Conservation (phyloP, 2,113 vertebrate species). For the Brachypodius melanocephalos region DNA sequence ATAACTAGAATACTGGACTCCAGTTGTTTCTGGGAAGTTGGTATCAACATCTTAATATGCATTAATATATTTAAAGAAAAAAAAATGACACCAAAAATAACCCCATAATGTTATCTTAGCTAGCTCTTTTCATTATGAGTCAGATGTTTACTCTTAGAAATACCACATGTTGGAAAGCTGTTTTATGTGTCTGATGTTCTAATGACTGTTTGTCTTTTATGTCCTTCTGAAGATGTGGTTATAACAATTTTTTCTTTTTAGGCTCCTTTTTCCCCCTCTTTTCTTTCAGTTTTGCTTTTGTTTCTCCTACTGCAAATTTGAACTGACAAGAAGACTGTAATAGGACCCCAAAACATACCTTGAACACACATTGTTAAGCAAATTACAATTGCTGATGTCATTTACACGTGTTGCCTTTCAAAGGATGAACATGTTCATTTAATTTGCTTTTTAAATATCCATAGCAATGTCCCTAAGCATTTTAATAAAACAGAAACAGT, state of each 20-base stretch:
- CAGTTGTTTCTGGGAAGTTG: neutral
- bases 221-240: neutral
- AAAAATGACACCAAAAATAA: neutral
- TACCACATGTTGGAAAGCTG: neutral
- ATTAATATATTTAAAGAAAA: neutral
- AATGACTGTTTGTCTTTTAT: neutral
- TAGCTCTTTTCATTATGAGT: neutral
- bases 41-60: neutral
- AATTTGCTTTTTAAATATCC: conserved; percentile 68
- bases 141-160: neutral
- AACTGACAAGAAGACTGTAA: conserved; percentile 62
- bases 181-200: neutral
- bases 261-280: neutral
- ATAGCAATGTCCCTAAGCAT: conserved; percentile 54
- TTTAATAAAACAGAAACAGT: conserved; percentile 71
- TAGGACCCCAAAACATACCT: conserved; percentile 49
- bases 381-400: conserved; percentile 61
- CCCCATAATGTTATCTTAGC: neutral
- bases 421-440: conserved; percentile 65
- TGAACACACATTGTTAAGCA: conserved; percentile 59
- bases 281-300: conserved; percentile 40
- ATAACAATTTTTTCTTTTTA: neutral
- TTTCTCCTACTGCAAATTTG: conserved; percentile 31
- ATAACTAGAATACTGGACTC: neutral
- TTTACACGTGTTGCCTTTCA: conserved; percentile 67